These are phyloP conservation scores for Toxotes chatareus DNA, from an alignment of 2,113 vertebrate species.

Conservation along the genomic window DNA sequence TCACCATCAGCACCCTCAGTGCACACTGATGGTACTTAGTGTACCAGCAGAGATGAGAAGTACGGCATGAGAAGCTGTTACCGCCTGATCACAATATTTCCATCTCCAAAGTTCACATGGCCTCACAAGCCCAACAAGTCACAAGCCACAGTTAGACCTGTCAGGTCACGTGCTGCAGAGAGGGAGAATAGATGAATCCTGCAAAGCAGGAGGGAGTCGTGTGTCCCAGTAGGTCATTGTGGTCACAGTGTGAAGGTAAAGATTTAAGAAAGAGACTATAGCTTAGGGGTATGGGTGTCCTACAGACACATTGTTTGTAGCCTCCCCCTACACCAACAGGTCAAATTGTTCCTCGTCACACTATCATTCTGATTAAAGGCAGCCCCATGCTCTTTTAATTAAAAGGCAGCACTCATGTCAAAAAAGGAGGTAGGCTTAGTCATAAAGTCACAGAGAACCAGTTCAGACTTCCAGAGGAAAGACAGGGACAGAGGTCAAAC, in stretches of 20 bases:
- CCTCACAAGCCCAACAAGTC: constrained; percentile 22
- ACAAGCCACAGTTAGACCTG: constrained; percentile 6
- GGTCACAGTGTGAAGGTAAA: constrained; percentile 45
- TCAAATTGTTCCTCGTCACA: constrained; percentile 47
- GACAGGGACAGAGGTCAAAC: constrained; percentile 44
- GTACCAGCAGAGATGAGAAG: constrained; percentile 12
- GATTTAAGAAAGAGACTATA: constrained; percentile 33
- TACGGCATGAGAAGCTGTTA: neutral
- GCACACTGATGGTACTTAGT: neutral
- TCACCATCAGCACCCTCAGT: neutral
- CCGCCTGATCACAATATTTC: constrained; percentile 17
- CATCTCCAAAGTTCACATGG: constrained; percentile 4
- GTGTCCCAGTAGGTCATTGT: constrained; percentile 33
- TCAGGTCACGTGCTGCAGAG: constrained; percentile 28
- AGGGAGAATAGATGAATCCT: constrained; percentile 33
- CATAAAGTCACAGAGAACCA: constrained; percentile 42
- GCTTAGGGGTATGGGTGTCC: constrained; percentile 40
- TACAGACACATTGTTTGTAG: constrained; percentile 48
- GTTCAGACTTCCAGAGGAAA: constrained; percentile 43
- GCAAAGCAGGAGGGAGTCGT: constrained; percentile 37
- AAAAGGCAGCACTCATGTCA: constrained; percentile 61
- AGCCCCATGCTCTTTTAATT: constrained; percentile 59
- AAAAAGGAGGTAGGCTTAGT: constrained; percentile 40
- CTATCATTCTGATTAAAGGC: constrained; percentile 67
- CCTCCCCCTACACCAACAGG: constrained; percentile 20